Base-by-base conservation (phyloP, 2,888 invertebrate genomes). In the Bunonema sp. region DNA sequence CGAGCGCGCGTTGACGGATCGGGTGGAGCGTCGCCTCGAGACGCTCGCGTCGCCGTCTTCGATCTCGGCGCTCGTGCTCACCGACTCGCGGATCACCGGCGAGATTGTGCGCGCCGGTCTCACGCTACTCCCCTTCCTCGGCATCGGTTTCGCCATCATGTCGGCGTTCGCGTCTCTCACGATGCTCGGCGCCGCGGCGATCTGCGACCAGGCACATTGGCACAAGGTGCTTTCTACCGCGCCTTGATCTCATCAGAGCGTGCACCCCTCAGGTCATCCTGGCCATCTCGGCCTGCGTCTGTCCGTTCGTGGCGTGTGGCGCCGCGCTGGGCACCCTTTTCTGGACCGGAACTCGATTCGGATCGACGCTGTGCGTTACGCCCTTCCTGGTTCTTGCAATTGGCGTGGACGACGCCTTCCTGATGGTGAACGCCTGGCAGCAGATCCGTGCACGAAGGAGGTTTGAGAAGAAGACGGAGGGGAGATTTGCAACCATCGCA, bases 391-490 rank as follows among this genome's bases (percentile, higher is more conserved):
- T 64, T 15, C 46, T 64, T 12, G 62, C 65, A 0, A 57, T 65
- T 24, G 61, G 62, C 10, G 65, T 65, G 2, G 65, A 65, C 38
- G 65, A 65, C 34, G 60, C 61, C 5, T 65, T 54, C 42, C 41
- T 65, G 31, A 57, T 65, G 62, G 45, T 57, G n/a, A 59, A 64
- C 37, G 50, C 59, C 5, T 65, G 64, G 61, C 61, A 63, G 35
- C 42, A 58, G 22, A 52, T 59, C 26, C 49, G 56, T 2, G 42
- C 39, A n/a, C 18, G 46, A 5, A 12, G 55, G 30, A 37, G 51
- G 41, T 48, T 15, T 8, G 5, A 5, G 41, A 40, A 37, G 33
- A 33, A 48, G 44, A 34, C 19, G 20, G 3, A 28, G 12, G 28
- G 12, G 28, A 28, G 28, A 12, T 28, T 28, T 28, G 8, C 12